These are phyloP conservation scores for Serranus cabrilla DNA, from an alignment of 2,797 vertebrate species.

Conservation along the genomic window DNA sequence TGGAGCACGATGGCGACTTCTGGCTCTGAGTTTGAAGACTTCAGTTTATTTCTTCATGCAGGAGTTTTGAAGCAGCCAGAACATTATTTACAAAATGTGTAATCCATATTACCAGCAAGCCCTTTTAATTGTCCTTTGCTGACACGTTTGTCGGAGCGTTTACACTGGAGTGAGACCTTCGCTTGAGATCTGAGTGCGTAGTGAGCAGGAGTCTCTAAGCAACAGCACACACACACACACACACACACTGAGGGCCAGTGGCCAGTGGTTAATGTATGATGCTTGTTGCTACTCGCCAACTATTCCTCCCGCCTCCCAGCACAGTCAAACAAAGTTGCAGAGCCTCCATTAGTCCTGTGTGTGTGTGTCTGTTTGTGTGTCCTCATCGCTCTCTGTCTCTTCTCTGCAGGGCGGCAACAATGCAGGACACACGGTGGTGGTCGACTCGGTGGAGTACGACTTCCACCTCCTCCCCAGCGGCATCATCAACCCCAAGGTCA, in stretches of 20 bases:
- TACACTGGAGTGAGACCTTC: slow-evolving; percentile 13
- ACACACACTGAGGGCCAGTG: neutral
- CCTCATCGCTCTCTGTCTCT: slow-evolving; percentile 30
- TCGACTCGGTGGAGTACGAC: slow-evolving; percentile 97
- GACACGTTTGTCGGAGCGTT: slow-evolving; percentile 25
- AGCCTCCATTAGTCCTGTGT: slow-evolving; percentile 11
- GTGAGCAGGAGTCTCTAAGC: slow-evolving; percentile 35
- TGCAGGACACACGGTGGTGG: slow-evolving; percentile 98
- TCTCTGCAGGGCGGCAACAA: slow-evolving; percentile 95
- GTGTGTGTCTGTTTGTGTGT: slow-evolving; percentile 23
- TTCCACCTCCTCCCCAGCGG: slow-evolving; percentile 99
- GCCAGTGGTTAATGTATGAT: slow-evolving; percentile 9
- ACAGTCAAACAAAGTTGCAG: slow-evolving; percentile 38
- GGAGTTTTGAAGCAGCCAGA: neutral
- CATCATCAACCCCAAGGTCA: slow-evolving; percentile 98
- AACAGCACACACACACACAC: slow-evolving; percentile 17
- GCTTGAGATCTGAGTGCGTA: slow-evolving; percentile 10
- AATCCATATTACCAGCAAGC: neutral
- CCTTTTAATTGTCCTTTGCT: neutral
- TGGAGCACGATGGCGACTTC: neutral
- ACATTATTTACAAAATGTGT: slow-evolving; percentile 9
- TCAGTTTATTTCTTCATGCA: neutral
- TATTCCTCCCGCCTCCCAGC: slow-evolving; percentile 40
- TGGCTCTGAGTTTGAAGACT: neutral
- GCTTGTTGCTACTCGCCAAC: slow-evolving; percentile 61